phyloP scores from a whole-genome alignment of 2,797 vertebrate species.

The Coregonus sp. region DNA sequence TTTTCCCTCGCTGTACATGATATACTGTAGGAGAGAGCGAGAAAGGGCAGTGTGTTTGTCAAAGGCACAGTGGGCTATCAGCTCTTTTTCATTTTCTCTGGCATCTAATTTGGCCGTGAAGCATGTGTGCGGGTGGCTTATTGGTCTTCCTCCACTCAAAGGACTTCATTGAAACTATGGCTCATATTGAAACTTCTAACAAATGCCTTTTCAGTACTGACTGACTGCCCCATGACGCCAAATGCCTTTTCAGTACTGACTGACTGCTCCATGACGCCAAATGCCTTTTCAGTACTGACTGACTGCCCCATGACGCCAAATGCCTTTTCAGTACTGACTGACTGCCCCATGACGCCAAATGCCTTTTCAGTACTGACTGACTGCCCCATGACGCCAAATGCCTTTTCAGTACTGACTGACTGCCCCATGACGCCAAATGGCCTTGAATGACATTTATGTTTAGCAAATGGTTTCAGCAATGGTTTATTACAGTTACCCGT shows the following conservation, averaged over 20 bases:
- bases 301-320: neutral
- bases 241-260: neutral
- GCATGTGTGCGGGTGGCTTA: slow-evolving; percentile 3
- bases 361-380: neutral
- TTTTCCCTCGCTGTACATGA: no score
- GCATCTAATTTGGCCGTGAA: slow-evolving; percentile 8
- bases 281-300: neutral
- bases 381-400: neutral
- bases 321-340: neutral
- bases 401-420: neutral
- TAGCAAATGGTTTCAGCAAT: neutral
- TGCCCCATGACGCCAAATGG: neutral
- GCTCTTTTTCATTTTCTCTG: slow-evolving; percentile 10
- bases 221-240: neutral
- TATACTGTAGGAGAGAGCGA: neutral
- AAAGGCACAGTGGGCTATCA: neutral
- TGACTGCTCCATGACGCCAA: neutral
- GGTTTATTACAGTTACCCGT: neutral
- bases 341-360: neutral
- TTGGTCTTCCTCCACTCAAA: neutral
- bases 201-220: neutral
- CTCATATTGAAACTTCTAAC: neutral
- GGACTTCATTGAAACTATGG: slow-evolving; percentile 1
- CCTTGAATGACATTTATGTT: neutral
- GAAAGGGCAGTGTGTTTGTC: neutral